A percentile compares a stretch with the other conserved stretches of the same genome.
Conservation (phyloP, 2,797 vertebrate genomes). For the Saxicola maurus region DNA sequence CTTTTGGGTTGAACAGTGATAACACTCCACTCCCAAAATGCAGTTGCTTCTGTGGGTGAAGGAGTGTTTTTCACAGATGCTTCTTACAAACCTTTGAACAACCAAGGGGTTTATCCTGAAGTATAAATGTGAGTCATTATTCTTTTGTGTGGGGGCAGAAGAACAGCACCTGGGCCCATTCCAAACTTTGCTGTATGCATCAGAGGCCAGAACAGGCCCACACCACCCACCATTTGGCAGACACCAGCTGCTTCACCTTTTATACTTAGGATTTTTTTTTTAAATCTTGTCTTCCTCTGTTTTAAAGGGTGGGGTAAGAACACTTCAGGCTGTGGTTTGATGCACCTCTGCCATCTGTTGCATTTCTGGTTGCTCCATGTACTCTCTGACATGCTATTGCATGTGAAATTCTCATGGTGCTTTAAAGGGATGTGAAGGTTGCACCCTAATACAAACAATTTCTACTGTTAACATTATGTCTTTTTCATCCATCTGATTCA, state of each 20-base stretch:
- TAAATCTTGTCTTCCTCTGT: constrained; percentile 18
- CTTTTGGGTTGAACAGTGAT: background rate
- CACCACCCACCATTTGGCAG: constrained; percentile 49
- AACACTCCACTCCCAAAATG: background rate
- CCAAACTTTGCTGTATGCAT: background rate
- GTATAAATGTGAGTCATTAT: constrained; percentile 52
- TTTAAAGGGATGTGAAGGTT: background rate
- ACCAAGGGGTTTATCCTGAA: constrained; percentile 5
- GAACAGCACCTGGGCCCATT: constrained; percentile 51
- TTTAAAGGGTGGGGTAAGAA: constrained; percentile 22
- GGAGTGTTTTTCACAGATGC: background rate
- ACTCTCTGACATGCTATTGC: background rate
- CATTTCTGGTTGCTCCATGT: background rate
- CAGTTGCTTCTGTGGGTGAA: background rate
- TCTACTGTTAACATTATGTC: background rate
- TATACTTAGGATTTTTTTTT: constrained; percentile 43
- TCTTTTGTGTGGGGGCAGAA: constrained; percentile 46
- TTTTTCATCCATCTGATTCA: background rate
- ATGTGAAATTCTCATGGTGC: background rate
- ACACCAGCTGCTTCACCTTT: constrained; percentile 38
- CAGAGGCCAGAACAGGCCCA: constrained; percentile 36
- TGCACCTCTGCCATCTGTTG: constrained; percentile 23
- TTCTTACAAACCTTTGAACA: constrained; percentile 20
- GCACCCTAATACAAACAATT: background rate
- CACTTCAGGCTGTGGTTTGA: background rate